Evolutionary conservation across 1,140 invertebrate species (phyloP).

Genomic region (Musca domestica): DNA sequence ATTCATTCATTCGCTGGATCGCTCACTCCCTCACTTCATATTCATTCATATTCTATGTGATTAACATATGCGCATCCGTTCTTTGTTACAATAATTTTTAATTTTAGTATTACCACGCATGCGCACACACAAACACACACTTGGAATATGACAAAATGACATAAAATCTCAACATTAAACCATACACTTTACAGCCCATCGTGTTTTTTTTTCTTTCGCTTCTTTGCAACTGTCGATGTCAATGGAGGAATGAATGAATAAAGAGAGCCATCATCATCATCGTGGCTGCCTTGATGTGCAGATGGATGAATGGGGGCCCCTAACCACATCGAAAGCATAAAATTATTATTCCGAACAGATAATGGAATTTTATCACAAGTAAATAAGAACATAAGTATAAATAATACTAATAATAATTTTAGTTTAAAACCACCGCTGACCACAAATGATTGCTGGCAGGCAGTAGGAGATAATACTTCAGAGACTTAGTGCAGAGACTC

Average conservation of each 20-base stretch:
- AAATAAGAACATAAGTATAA: constrained; percentile 13
- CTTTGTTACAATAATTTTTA: constrained; percentile 17
- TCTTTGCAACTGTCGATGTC: no score
- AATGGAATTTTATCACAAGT: constrained; percentile 21
- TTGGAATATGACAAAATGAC: constrained; percentile 4
- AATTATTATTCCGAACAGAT: constrained; percentile 7
- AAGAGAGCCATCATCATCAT: no score
- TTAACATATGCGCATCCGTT: constrained; percentile 20
- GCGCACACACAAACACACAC: no score
- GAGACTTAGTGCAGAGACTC: no score
- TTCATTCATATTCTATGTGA: background rate
- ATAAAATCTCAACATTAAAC: constrained; percentile 14
- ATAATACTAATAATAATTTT: constrained; percentile 12
- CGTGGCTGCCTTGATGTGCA: no score
- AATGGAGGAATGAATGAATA: no score
- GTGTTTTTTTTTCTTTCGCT: background rate
- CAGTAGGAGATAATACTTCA: no score
- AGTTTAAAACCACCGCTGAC: background rate
- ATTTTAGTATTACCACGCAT: background rate
- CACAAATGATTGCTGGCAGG: no score
- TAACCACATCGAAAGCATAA: background rate
- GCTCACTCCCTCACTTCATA: background rate
- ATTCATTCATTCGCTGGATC: background rate
- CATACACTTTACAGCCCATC: constrained; percentile 18
- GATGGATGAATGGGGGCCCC: no score